A percentile compares a stretch with the other conserved stretches of the same genome.
These are phyloP conservation scores for Argentina silus DNA, from an alignment of 2,797 vertebrate genomes.

Conservation along the genomic window DNA sequence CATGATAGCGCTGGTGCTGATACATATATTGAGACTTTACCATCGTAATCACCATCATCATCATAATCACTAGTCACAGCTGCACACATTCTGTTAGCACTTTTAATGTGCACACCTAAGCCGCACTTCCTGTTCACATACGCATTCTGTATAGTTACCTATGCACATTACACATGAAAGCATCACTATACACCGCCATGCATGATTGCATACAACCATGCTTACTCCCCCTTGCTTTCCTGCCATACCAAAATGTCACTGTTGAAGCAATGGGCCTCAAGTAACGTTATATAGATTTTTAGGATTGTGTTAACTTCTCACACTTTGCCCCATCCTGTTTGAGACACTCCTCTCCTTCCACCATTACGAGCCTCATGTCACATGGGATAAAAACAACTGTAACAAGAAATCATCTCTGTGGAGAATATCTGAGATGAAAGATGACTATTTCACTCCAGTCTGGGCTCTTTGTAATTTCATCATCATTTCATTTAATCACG, in stretches of 20 bases:
- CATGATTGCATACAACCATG: background rate
- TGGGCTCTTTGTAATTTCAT: background rate
- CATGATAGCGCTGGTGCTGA: conserved; percentile 2
- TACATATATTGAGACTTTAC: conserved; percentile 19
- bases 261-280: background rate
- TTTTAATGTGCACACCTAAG: conserved; percentile 33
- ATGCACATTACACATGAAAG: background rate
- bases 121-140: conserved; percentile 32
- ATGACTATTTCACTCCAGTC: conserved; percentile 13
- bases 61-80: conserved; percentile 29
- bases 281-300: background rate
- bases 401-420: background rate
- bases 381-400: background rate
- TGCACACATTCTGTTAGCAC: conserved; percentile 51
- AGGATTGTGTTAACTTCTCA: background rate
- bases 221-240: background rate
- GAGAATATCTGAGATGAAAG: background rate
- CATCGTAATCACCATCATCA: conserved; percentile 16
- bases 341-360: background rate
- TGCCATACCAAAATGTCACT: background rate
- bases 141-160: background rate
- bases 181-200: background rate
- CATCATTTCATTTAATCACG: background rate
- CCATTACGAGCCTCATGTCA: background rate
- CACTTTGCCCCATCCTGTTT: background rate